phyloP scores from a whole-genome alignment of 2,113 vertebrate genomes.

The Hepsetus odoe region DNA sequence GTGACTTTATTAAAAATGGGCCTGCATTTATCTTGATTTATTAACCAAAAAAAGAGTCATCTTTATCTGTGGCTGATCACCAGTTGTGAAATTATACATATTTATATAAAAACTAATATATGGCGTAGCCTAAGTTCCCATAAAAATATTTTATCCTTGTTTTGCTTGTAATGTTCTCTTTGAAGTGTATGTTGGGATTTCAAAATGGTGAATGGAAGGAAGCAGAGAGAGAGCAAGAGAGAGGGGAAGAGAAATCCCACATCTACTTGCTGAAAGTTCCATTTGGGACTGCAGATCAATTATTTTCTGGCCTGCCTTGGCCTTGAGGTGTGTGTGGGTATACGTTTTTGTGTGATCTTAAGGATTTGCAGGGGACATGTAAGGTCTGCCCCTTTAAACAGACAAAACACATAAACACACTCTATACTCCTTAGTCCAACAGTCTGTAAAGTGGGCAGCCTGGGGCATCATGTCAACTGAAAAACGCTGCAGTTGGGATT shows the following conservation, averaged over 20 bases:
- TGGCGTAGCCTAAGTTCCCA: background rate
- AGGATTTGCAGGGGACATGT: conserved; percentile 58
- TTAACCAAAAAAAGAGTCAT: too few species aligned
- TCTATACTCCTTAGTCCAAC: conserved; percentile 34
- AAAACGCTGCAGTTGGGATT: conserved; percentile 34
- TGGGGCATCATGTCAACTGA: conserved; percentile 44
- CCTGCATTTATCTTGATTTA: too few species aligned
- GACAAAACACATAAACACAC: conserved; percentile 32
- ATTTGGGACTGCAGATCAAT: conserved; percentile 76
- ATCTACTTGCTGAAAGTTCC: conserved; percentile 63
- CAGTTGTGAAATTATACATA: too few species aligned
- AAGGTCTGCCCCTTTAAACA: conserved; percentile 51
- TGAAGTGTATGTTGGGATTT: conserved; percentile 41
- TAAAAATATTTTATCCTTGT: background rate
- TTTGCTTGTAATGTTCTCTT: background rate
- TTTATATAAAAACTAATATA: too few species aligned
- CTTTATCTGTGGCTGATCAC: too few species aligned
- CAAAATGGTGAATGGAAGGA: conserved; percentile 43
- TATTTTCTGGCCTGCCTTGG: conserved; percentile 75
- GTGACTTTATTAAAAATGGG: too few species aligned
- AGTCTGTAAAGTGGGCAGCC: conserved; percentile 46
- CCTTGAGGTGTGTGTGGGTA: conserved; percentile 67
- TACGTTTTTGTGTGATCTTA: conserved; percentile 36
- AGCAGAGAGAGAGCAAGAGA: conserved; percentile 68
- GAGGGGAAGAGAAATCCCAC: conserved; percentile 64